Conservation (phyloP, 2,888 invertebrate genomes). For the Ectemnius continuus region DNA sequence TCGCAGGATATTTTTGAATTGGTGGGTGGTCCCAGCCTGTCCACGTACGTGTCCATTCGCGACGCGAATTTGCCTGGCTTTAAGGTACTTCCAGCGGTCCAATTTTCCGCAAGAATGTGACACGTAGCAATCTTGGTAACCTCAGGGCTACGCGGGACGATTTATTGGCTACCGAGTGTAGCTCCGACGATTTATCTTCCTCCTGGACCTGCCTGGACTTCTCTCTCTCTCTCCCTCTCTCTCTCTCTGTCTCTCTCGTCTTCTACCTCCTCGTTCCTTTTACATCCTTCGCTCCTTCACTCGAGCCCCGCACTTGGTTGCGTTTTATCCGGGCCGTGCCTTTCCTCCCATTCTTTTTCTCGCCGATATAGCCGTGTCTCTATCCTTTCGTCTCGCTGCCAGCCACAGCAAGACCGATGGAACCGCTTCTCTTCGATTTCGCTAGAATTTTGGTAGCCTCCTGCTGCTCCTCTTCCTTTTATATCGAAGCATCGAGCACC, state of each 20-base stretch:
- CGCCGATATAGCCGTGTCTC: background rate
- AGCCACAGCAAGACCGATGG: background rate
- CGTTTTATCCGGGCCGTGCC: no score
- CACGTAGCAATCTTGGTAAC: conserved; percentile 67
- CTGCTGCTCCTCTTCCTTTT: no score
- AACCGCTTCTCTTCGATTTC: background rate
- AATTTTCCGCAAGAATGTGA: conserved; percentile 66
- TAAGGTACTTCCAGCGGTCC: conserved; percentile 54
- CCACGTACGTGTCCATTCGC: conserved; percentile 54
- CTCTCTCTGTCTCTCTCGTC: background rate
- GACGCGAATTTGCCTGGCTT: conserved; percentile 61
- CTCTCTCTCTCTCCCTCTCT: conserved; percentile 30
- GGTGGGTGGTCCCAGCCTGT: conserved; percentile 55
- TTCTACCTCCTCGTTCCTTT: background rate
- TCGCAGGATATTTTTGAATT: conserved; percentile 18
- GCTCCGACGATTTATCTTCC: conserved; percentile 62
- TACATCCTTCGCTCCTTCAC: no score
- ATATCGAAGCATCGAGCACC: no score
- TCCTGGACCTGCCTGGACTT: conserved; percentile 24
- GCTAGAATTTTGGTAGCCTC: background rate
- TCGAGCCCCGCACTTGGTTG: no score
- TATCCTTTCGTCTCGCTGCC: background rate
- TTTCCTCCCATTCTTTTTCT: background rate
- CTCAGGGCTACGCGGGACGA: conserved; percentile 54
- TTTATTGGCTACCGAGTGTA: conserved; percentile 65